Evolutionary conservation across 2,113 vertebrate genomes (phyloP).

Genomic region (Rissa tridactyla): DNA sequence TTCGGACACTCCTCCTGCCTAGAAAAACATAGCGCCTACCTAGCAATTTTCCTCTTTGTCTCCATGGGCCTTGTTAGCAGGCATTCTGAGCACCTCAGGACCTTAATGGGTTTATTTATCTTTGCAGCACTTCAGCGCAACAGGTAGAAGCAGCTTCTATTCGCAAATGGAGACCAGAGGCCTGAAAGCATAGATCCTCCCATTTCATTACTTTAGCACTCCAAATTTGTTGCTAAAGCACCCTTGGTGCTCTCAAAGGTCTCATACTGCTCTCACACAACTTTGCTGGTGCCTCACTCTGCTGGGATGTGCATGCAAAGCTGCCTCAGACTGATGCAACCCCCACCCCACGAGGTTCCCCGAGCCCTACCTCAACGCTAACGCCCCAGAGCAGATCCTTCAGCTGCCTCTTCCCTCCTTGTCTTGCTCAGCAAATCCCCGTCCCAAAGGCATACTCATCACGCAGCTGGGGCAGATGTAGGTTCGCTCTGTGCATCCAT

Average conservation of each 20-base stretch:
- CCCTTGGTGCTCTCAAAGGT: neutral
- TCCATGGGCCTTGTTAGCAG: neutral
- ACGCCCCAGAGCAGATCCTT: neutral
- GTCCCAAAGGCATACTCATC: neutral
- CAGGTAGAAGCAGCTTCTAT: neutral
- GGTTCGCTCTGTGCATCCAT: neutral
- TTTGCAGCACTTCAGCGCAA: neutral
- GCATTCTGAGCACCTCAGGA: neutral
- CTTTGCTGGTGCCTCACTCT: neutral
- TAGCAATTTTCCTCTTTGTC: neutral
- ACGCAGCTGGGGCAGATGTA: neutral
- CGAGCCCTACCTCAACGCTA: neutral
- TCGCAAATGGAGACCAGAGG: neutral
- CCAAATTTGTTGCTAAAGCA: neutral
- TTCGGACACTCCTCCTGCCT: neutral
- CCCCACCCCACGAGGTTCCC: neutral
- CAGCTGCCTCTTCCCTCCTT: neutral
- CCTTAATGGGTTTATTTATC: neutral
- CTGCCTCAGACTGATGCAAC: neutral
- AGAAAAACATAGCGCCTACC: neutral
- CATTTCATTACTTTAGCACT: neutral
- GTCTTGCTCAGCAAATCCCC: neutral
- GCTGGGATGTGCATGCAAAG: neutral
- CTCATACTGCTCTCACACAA: neutral
- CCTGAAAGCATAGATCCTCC: neutral